A percentile compares a stretch with the other conserved stretches of the same genome.
Evolutionary conservation across 2,113 vertebrate genomes (phyloP).

Genomic region (Neotoma lepida): DNA sequence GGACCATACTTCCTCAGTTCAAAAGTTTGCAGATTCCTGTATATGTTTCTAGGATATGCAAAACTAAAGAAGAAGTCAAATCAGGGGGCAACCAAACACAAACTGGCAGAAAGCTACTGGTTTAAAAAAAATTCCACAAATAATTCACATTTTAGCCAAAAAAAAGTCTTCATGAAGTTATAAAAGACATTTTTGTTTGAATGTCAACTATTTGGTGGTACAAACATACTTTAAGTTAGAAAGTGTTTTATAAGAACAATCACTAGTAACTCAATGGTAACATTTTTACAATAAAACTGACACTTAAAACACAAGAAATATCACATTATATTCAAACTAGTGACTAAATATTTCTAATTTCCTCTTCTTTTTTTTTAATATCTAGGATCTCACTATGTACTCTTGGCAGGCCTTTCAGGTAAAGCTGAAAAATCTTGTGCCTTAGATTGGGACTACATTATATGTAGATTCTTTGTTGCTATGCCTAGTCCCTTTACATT

Average conservation of each 20-base stretch:
- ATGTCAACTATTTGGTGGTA: not conserved
- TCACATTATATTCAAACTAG: not conserved
- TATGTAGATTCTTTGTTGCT: not conserved
- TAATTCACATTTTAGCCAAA: not conserved
- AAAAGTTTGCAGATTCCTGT: constrained; percentile 34
- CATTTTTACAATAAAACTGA: not conserved
- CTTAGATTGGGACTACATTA: not conserved
- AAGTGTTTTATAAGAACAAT: not conserved
- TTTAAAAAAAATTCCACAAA: not conserved
- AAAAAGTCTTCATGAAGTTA: not conserved
- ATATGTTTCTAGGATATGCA: not conserved
- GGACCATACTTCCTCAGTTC: constrained; percentile 14
- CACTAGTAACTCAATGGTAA: not conserved
- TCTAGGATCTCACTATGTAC: not conserved
- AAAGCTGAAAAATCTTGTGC: not conserved
- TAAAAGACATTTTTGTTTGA: not conserved
- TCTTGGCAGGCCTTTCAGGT: not conserved
- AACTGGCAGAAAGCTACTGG: not conserved
- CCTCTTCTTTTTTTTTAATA: not conserved
- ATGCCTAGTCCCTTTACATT: not conserved
- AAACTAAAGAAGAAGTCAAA: constrained; percentile 37
- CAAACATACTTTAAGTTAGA: not conserved
- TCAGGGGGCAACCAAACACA: not conserved
- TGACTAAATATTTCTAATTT: not conserved
- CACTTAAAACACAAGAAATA: not conserved